These are phyloP conservation scores for Eidolon helvum DNA, from an alignment of 2,113 vertebrate species.

Conservation along the genomic window DNA sequence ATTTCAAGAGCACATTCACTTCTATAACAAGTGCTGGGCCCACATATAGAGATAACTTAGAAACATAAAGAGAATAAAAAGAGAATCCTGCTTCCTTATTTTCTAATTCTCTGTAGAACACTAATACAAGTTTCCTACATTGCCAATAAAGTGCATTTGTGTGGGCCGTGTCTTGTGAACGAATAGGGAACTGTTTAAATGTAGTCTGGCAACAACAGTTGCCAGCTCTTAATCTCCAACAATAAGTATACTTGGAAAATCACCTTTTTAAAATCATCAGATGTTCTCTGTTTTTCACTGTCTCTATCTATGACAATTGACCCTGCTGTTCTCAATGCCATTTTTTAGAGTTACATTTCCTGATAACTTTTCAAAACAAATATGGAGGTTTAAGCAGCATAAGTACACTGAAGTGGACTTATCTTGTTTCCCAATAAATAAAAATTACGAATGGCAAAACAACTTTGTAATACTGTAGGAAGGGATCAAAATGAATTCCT, in stretches of 20 bases:
- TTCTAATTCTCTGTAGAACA: neutral
- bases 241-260: constrained; percentile 33
- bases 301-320: constrained; percentile 28
- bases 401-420: constrained; percentile 24
- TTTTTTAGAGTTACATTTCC: constrained; percentile 39
- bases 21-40: neutral
- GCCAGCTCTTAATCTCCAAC: neutral
- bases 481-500: constrained; percentile 38
- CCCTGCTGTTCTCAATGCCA: constrained; percentile 2
- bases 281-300: constrained; percentile 19
- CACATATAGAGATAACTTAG: neutral
- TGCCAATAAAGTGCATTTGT: neutral
- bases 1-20: neutral
- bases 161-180: neutral
- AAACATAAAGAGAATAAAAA: neutral
- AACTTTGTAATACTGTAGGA: neutral
- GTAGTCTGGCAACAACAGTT: neutral
- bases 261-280: constrained; percentile 3
- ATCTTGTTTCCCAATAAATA: constrained; percentile 57
- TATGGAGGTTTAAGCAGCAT: constrained; percentile 20
- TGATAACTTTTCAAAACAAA: neutral
- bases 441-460: constrained; percentile 55
- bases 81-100: neutral
- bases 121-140: neutral
- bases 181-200: neutral